Evolutionary conservation across 2,888 invertebrate genomes (phyloP).

Genomic region (Cremastinae sp.): DNA sequence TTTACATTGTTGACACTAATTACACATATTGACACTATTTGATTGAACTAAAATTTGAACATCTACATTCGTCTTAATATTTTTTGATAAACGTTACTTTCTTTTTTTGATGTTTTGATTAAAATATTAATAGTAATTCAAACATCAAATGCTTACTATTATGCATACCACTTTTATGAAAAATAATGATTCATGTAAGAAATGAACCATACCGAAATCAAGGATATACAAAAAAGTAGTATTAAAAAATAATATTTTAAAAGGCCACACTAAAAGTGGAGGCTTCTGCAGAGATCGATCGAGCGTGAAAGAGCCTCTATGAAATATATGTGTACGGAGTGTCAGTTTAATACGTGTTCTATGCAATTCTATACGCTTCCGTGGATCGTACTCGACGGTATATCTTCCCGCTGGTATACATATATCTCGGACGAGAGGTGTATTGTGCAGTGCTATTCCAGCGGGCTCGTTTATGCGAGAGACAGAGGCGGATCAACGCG

Average conservation of each 20-base stretch:
- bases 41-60: too few species aligned
- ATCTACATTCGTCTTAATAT: too few species aligned
- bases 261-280: background rate
- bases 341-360: slow-evolving; percentile 43
- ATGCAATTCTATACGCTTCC: slow-evolving; percentile 57
- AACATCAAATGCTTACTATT: too few species aligned
- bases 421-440: slow-evolving; percentile 3
- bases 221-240: background rate
- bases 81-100: too few species aligned
- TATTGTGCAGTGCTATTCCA: slow-evolving; percentile 3
- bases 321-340: background rate
- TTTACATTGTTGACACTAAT: too few species aligned
- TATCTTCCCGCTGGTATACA: slow-evolving; percentile 2
- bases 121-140: too few species aligned
- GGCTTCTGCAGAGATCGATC: background rate
- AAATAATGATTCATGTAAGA: too few species aligned
- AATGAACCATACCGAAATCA: too few species aligned
- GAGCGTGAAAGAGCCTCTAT: background rate
- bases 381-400: slow-evolving; percentile 45
- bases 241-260: slow-evolving; percentile 4
- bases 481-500: slow-evolving; percentile 52
- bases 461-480: slow-evolving; percentile 20
- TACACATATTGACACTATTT: too few species aligned
- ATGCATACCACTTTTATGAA: too few species aligned
- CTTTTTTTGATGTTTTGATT: too few species aligned